Base-by-base conservation (phyloP, 2,113 vertebrate genomes). In the Mastomys coucha region DNA sequence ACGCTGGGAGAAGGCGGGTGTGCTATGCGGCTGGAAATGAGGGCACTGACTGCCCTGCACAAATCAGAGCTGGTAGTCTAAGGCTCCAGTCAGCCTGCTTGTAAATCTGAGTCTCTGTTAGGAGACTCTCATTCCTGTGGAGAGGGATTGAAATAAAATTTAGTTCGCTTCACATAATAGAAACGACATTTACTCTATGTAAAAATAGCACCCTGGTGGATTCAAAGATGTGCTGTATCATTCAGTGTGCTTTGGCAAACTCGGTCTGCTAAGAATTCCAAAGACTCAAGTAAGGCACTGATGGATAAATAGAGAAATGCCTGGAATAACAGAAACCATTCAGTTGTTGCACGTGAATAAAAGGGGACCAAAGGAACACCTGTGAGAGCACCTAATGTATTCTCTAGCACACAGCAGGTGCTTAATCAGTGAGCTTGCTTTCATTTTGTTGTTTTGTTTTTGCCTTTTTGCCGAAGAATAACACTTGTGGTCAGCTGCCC, bases 121-220 rank as follows among this genome's bases (percentile, higher is more conserved):
- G 0, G 36, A 90, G 95, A 49, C 51, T 20, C 33, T 91, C 45
- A 2, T 36, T 91, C 51, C 92, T 31, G 42, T 82, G 36, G 75
- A 73, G 67, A 86, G 58, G 85, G 45, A 36, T 0, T 72, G 96
- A 69, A 75, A 93, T 96, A 63, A 94, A 89, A 96, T 78, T 80
- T 80, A 77, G 94, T 53, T 96, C 91, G 76, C 58, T 92, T 77
- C 86, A 77, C 87, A n/a, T 92, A 81, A 95, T 39, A n/a, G 91
- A 91, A 73, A 81, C 77, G 93, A 94, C 91, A 96, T 87, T 91
- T 94, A 69, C 90, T 95, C 89, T 42, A 63, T 19, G 91, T 96
- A 88, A 94, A 96, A 96, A 96, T 51, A 95, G 95, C 91, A 87
- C 82, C 70, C 86, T 42, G 82, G 93, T 80, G 94, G 91, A 78